Conservation (phyloP, 2,797 vertebrate genomes). For the Distichodus sexfasciatus region DNA sequence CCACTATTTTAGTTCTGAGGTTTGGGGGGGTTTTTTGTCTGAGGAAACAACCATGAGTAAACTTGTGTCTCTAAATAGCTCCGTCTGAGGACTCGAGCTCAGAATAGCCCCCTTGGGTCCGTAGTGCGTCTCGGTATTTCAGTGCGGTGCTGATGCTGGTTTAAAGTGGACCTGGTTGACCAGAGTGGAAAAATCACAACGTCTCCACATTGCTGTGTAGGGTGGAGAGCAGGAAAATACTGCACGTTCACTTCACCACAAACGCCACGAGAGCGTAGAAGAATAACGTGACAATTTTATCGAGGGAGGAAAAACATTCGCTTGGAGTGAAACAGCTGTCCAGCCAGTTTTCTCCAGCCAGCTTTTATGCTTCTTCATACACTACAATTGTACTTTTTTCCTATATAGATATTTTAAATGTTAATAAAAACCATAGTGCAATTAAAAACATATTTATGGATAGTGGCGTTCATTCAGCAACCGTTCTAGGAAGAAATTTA, state of each 20-base stretch:
- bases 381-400: no score
- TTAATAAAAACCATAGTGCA: no score
- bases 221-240: constrained; percentile 32
- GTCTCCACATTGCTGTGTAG: constrained; percentile 28
- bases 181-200: constrained; percentile 32
- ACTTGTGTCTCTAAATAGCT: constrained; percentile 41
- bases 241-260: constrained; percentile 30
- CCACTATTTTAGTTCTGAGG: constrained; percentile 41
- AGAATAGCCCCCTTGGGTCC: constrained; percentile 37
- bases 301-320: constrained; percentile 10
- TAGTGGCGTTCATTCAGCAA: no score
- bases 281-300: constrained; percentile 8
- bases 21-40: constrained; percentile 44
- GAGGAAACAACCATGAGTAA: constrained; percentile 37
- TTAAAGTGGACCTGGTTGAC: constrained; percentile 31
- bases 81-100: constrained; percentile 38
- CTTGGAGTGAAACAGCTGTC: not conserved
- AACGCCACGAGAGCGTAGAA: not conserved
- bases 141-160: constrained; percentile 27
- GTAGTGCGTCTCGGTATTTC: constrained; percentile 33
- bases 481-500: no score
- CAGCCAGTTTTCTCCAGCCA: no score
- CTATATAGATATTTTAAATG: no score
- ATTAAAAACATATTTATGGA: no score
- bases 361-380: no score